Base-by-base conservation (phyloP, 2,797 vertebrate genomes). In the Anabacerthia variegaticeps region DNA sequence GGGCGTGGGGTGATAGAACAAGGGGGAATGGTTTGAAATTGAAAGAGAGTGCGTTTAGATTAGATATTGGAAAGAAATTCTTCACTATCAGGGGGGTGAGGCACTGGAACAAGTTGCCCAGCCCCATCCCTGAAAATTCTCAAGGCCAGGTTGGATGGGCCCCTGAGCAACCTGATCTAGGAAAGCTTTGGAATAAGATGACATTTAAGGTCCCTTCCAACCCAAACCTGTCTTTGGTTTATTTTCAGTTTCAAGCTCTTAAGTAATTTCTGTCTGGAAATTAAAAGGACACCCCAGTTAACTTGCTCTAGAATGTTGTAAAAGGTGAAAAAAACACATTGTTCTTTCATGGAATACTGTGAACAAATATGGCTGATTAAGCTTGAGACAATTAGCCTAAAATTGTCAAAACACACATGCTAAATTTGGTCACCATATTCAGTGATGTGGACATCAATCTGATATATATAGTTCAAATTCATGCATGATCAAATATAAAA, bases 361-460 rank as follows among this genome's bases (percentile, higher is more conserved):
- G 39, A 95, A 84, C 26, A 89, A 87, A 30, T 68, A 65, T 24
- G 44, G 48, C 66, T 73, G 67, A 81, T 87, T 81, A 86, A 59
- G 27, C 27, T 94, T 44, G 92, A 86, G 90, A 28, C 14, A 89
- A 69, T 95, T 76, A 82, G 10, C 80, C 48, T 76, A 59, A 75
- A 37, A 48, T 32, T 65, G 34, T 52, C 39, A 71, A 72, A 91
- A 39, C n/a, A 85, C 59, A 56, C 51, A 44, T 87, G 46, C 61
- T 82, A 44, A 91, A 80, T 69, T 67, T 61, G 54, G 26, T 56
- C 21, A n/a, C 20, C 75, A 52, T 73, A 58, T 28, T 49, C 17
- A 75, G 20, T 46, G 44, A 46, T 46, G 21, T 46, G 44, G 44
- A 46, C 43, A 44, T 44, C 20, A 44, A 78, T 74, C 34, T 54